These are phyloP conservation scores for Hypolimnas misippus DNA, from an alignment of 2,888 invertebrate genomes.

Conservation along the genomic window DNA sequence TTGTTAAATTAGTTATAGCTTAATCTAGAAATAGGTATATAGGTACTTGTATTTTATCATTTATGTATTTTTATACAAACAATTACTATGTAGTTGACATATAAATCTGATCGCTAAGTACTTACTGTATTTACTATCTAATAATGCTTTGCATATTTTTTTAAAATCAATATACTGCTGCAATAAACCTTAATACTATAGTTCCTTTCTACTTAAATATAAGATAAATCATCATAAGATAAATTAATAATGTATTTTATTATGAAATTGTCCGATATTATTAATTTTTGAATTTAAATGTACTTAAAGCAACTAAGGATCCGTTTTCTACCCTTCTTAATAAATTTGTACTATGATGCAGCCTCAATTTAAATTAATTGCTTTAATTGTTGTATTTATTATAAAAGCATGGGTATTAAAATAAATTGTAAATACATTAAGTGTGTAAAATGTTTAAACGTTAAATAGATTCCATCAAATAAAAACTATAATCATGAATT, in stretches of 20 bases:
- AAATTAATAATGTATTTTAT: neutral
- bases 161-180: too few relatives aligned
- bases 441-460: neutral
- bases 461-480: neutral
- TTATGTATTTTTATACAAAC: slow-evolving; percentile 12
- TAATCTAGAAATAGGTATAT: neutral
- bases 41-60: slow-evolving; percentile 5
- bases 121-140: slow-evolving; percentile 7
- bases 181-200: too few relatives aligned
- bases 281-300: neutral
- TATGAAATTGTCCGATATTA: neutral
- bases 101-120: neutral
- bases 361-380: too few relatives aligned
- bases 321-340: neutral
- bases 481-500: neutral
- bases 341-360: too few relatives aligned
- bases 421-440: too few relatives aligned
- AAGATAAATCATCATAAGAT: too few relatives aligned
- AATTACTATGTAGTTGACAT: slow-evolving; percentile 6
- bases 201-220: slow-evolving; percentile 7
- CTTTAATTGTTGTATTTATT: too few relatives aligned
- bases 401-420: too few relatives aligned
- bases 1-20: slow-evolving; percentile 9
- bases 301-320: slow-evolving; percentile 3
- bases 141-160: slow-evolving; percentile 8